Percentiles rank a stretch among this genome's conserved stretches.
Evolutionary conservation across 2,888 invertebrate species (phyloP).

Genomic region (Papilio demoleus): DNA sequence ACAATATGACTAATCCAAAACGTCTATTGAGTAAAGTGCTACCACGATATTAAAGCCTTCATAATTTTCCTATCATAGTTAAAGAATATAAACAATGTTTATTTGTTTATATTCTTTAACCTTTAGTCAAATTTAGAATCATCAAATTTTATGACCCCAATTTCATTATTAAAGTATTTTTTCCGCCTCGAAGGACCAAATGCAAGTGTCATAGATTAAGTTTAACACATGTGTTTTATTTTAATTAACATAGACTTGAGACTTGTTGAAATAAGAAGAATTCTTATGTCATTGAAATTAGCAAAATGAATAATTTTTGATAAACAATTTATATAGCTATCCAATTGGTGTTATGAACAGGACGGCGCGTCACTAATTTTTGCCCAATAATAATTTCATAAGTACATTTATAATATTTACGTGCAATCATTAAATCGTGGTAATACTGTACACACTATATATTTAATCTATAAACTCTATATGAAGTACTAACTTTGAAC

Average conservation of each 20-base stretch:
- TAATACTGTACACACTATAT: constrained; percentile 50
- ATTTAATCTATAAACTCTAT: constrained; percentile 41
- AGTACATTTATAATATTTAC: constrained; percentile 11
- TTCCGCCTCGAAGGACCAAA: constrained; percentile 9
- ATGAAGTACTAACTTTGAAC: constrained; percentile 53
- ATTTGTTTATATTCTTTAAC: too few relatives aligned
- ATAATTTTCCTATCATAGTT: too few relatives aligned
- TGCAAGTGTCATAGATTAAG: not conserved
- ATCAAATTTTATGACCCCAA: too few relatives aligned
- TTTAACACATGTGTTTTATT: not conserved
- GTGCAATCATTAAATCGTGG: constrained; percentile 52
- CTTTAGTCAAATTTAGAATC: too few relatives aligned
- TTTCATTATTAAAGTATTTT: not conserved
- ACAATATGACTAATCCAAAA: constrained; percentile 36
- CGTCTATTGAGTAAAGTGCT: constrained; percentile 35
- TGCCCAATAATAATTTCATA: not conserved
- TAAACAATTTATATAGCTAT: not conserved
- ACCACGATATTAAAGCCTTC: constrained; percentile 39
- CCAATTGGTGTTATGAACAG: not conserved
- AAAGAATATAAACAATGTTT: too few relatives aligned
- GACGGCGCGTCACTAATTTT: not conserved
- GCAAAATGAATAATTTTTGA: too few relatives aligned
- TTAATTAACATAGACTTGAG: not conserved
- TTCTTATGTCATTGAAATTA: not conserved
- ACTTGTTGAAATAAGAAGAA: not conserved